Base-by-base conservation (phyloP, 2,113 vertebrate species). In the Beaufortia kweichowensis region DNA sequence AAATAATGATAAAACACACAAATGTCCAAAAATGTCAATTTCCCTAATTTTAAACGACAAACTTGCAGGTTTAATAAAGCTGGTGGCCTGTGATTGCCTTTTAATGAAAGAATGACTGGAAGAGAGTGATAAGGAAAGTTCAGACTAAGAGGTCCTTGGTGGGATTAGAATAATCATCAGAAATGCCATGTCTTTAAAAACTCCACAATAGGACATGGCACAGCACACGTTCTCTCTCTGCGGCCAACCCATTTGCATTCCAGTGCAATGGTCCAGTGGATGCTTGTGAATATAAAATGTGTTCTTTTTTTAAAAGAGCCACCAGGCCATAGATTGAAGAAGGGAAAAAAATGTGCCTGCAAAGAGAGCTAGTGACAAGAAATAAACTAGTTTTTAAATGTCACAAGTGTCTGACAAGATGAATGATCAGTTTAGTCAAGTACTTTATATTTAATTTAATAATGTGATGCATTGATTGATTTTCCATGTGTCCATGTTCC, bases 61-160 rank as follows among this genome's bases (percentile, higher is more conserved):
- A 92, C 90, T 93, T 91, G 92, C 90, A 92, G 91, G 93, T 94
- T 94, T 94, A 94, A 94, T 94, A 91, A 93, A 93, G 91, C 92
- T 93, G 91, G 90, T 91, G 92, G 90, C 88, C 91, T 95, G 91
- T 92, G 92, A 94, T 95, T 95, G 93, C 90, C 87, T 93, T 95
- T 96, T 96, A 96, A 96, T 95, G 92, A 96, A 92, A 92, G 77
- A 82, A 93, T 10, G 67, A 94, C 92, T 98, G 94, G 87, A 79
- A 77, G 79, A 81, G 82, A 10, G 86, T 92, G 95, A 96, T 97
- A 96, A 96, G 92, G 61, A 85, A 70, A 80, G 86, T 91, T 90
- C 84, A 84, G 82, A 85, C 88, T 80, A 82, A 90, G 87, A 89
- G 89, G 91, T 84, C 91, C 89, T 87, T 74, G 87, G 87, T 90